Percentiles rank a stretch among this genome's conserved stretches.
phyloP scores from a whole-genome alignment of 2,113 vertebrate genomes.

The Acinonyx jubatus region DNA sequence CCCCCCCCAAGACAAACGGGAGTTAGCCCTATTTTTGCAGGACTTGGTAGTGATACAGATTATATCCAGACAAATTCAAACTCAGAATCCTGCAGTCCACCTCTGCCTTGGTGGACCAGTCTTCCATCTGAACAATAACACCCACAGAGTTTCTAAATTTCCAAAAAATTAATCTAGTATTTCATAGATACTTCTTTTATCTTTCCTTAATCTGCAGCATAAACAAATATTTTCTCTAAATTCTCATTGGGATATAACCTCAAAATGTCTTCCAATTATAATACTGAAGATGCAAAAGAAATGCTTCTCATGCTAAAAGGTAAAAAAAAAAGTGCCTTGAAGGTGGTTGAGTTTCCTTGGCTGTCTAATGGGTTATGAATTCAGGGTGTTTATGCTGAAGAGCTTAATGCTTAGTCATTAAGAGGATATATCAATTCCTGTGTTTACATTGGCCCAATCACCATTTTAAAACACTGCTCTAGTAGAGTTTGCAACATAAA shows the following conservation, averaged over 20 bases:
- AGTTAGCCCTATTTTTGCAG: neutral
- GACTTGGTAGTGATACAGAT: neutral
- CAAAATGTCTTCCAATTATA: neutral
- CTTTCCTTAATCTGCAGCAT: constrained; percentile 12
- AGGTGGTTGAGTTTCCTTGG: neutral
- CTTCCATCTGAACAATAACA: neutral
- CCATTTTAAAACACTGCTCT: constrained; percentile 10
- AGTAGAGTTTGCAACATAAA: neutral
- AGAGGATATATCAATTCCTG: neutral
- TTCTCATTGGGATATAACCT: neutral
- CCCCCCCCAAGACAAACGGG: neutral
- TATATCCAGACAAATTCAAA: neutral
- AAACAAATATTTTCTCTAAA: neutral
- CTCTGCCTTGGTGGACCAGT: neutral
- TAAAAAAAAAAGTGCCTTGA: neutral
- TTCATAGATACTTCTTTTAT: neutral
- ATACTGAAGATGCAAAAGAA: constrained; percentile 12
- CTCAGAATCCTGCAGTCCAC: neutral
- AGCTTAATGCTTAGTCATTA: neutral
- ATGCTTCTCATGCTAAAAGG: neutral
- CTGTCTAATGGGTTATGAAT: neutral
- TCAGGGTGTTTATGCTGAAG: neutral
- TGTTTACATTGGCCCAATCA: neutral
- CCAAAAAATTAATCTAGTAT: neutral
- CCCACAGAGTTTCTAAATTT: neutral